Evolutionary conservation across 2,113 vertebrate species (phyloP).

Genomic region (Chascanopsetta lugubris): DNA sequence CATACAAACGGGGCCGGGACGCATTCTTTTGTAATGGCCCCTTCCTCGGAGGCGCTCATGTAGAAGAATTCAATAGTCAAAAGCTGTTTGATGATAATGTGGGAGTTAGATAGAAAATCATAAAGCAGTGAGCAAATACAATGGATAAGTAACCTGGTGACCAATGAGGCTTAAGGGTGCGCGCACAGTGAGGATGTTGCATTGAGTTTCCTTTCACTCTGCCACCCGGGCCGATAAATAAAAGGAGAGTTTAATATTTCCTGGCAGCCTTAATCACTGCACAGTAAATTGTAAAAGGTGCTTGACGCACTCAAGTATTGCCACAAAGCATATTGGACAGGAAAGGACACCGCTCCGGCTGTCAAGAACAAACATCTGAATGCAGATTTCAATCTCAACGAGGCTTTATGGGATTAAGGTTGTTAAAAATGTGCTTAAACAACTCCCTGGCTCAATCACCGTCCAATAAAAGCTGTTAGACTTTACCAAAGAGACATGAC

Average conservation of each 20-base stretch:
- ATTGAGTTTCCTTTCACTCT: slow-evolving; percentile 26
- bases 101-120: background rate
- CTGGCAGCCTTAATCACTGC: slow-evolving; percentile 50
- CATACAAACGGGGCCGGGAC: background rate
- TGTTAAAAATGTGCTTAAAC: slow-evolving; percentile 46
- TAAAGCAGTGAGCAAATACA: background rate
- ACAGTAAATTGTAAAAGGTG: slow-evolving; percentile 47
- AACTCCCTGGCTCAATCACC: slow-evolving; percentile 26
- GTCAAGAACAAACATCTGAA: slow-evolving; percentile 30
- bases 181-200: background rate
- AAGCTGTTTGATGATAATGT: background rate
- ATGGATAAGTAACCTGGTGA: background rate
- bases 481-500: background rate
- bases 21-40: background rate
- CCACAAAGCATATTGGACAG: slow-evolving; percentile 59
- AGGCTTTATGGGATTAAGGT: slow-evolving; percentile 29
- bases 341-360: slow-evolving; percentile 38
- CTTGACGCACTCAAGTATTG: slow-evolving; percentile 32
- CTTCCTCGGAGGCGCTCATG: background rate
- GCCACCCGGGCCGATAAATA: slow-evolving; percentile 31
- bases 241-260: slow-evolving; percentile 50
- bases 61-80: background rate
- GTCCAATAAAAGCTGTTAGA: slow-evolving; percentile 15
- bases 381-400: slow-evolving; percentile 33
- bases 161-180: background rate